These are phyloP conservation scores for Mormoops blainvillei DNA, from an alignment of 2,113 vertebrate species.

Conservation along the genomic window DNA sequence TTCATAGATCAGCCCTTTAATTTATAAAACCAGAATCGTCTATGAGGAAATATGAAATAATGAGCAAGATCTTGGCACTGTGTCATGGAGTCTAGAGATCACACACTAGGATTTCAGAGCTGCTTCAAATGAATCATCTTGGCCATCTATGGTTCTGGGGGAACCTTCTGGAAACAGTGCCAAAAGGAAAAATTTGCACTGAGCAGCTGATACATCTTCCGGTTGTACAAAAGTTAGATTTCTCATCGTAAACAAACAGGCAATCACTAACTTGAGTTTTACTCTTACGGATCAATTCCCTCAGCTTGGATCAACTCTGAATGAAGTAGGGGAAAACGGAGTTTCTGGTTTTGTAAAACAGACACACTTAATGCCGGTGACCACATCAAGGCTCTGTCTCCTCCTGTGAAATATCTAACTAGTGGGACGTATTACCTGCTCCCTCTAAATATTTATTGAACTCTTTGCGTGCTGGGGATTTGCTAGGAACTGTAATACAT, in stretches of 20 bases:
- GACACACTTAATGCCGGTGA: background rate
- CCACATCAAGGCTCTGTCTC: background rate
- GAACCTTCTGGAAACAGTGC: background rate
- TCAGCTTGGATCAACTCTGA: background rate
- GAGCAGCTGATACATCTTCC: background rate
- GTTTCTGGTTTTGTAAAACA: background rate
- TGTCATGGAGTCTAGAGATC: background rate
- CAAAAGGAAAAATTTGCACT: background rate
- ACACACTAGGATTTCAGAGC: accelerated
- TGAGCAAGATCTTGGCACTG: background rate
- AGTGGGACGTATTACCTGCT: background rate
- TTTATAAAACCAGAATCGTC: background rate
- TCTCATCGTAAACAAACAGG: background rate
- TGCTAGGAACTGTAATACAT: background rate
- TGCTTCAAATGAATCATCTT: background rate
- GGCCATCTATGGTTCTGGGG: background rate
- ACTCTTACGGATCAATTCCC: background rate
- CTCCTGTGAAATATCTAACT: background rate
- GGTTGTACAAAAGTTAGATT: background rate
- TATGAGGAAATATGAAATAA: background rate
- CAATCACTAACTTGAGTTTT: background rate
- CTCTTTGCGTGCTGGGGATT: background rate
- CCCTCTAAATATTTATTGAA: background rate
- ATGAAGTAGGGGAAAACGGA: background rate
- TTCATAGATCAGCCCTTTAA: background rate